Evolutionary conservation across 1,140 invertebrate species (phyloP).

Genomic region (Drosophila rufa): DNA sequence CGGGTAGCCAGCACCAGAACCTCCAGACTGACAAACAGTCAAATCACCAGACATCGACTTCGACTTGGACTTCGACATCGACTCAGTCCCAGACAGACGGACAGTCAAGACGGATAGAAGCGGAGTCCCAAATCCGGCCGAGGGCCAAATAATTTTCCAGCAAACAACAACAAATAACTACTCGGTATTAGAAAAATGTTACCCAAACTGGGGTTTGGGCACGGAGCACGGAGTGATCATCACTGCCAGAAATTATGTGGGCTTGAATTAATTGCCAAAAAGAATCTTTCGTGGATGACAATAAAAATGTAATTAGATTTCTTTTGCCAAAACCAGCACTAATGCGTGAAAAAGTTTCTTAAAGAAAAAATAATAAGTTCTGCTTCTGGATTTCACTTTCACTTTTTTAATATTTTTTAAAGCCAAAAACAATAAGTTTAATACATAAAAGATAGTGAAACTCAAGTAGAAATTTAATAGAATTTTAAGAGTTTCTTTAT

Average conservation of each 20-base stretch:
- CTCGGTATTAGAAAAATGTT: constrained; percentile 71
- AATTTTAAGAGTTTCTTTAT: no score
- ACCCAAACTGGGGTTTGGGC: constrained; percentile 7
- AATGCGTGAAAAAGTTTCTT: constrained; percentile 3
- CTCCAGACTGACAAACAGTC: constrained; percentile 60
- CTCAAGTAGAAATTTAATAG: neutral
- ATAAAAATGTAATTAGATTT: constrained; percentile 4
- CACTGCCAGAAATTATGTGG: constrained; percentile 21
- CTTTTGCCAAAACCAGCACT: constrained; percentile 4
- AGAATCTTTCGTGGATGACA: neutral
- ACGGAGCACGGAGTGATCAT: neutral
- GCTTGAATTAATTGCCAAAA: neutral
- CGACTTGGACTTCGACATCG: constrained; percentile 1
- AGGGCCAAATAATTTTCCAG: constrained; percentile 69
- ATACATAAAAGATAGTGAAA: neutral
- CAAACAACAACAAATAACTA: constrained; percentile 38
- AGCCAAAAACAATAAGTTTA: neutral
- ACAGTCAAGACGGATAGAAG: constrained; percentile 12
- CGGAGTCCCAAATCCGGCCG: constrained; percentile 39
- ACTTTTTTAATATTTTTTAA: neutral
- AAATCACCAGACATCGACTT: constrained; percentile 41
- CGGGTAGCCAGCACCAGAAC: constrained; percentile 53
- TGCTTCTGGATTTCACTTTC: constrained; percentile 21
- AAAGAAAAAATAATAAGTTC: constrained; percentile 6
- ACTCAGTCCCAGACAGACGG: constrained; percentile 5